A percentile compares a stretch with the other conserved stretches of the same genome.
These are phyloP conservation scores for Ahaetulla prasina DNA, from an alignment of 2,113 vertebrate genomes.

Conservation along the genomic window DNA sequence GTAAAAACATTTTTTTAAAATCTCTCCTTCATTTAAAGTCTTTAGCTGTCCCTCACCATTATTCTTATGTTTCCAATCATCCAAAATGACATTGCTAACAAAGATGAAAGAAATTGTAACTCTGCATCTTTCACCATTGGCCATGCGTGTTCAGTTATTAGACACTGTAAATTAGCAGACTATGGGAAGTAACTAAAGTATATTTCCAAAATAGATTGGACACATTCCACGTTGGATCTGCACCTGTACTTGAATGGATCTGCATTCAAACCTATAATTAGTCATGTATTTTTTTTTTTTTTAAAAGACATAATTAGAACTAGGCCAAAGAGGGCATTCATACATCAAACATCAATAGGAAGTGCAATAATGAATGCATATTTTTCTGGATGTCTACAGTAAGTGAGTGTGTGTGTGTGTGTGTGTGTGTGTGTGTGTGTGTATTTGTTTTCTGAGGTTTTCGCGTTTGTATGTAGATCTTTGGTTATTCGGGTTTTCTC, in stretches of 20 bases:
- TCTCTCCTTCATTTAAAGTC: constrained; percentile 53
- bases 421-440: too few relatives aligned
- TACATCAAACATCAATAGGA: not conserved
- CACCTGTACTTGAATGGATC: not conserved
- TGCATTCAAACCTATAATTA: not conserved
- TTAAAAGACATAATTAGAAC: not conserved
- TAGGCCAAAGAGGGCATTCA: not conserved
- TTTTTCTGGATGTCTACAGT: constrained; percentile 8
- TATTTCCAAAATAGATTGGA: not conserved
- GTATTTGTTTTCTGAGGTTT: too few relatives aligned
- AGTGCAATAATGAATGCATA: constrained; percentile 44
- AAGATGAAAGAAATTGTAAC: constrained; percentile 28
- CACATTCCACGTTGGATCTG: not conserved
- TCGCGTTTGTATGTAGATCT: too few relatives aligned
- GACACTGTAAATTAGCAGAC: not conserved
- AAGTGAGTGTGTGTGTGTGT: too few relatives aligned
- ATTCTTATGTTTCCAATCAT: constrained; percentile 25
- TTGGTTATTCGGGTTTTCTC: too few relatives aligned
- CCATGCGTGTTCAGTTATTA: not conserved
- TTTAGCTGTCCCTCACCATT: constrained; percentile 21
- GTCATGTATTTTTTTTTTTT: not conserved
- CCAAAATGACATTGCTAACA: constrained; percentile 26
- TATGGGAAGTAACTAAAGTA: not conserved
- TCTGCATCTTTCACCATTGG: not conserved
- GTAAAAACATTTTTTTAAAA: constrained; percentile 47